A percentile compares a stretch with the other conserved stretches of the same genome.
Conservation (phyloP, 2,888 invertebrate species). For the Microdon myrmicae region DNA sequence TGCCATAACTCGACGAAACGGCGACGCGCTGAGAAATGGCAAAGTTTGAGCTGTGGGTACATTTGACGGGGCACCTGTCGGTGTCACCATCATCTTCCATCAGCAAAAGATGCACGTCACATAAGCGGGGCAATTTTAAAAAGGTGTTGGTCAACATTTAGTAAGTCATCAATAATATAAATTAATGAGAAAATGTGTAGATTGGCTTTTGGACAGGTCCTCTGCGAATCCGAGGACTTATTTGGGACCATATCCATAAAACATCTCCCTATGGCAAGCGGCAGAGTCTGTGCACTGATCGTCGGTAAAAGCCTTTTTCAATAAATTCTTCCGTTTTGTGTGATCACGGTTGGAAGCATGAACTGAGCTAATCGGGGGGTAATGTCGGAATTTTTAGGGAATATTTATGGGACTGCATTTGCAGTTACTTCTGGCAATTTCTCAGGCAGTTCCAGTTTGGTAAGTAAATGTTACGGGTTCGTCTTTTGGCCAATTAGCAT, state of each 20-base stretch:
- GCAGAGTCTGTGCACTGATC: slow-evolving; percentile 1
- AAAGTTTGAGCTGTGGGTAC: slow-evolving; percentile 28
- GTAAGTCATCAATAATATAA: slow-evolving; percentile 50
- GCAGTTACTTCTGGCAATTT: too few relatives aligned
- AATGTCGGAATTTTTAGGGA: too few relatives aligned
- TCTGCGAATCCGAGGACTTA: slow-evolving; percentile 18
- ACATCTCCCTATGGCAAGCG: slow-evolving; percentile 7
- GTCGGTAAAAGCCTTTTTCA: slow-evolving; percentile 25
- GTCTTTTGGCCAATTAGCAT: too few relatives aligned
- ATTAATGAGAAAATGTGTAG: slow-evolving; percentile 42
- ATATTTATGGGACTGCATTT: too few relatives aligned
- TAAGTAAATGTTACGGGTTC: too few relatives aligned
- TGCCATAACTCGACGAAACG: background rate
- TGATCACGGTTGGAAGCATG: background rate
- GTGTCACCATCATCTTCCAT: slow-evolving; percentile 23
- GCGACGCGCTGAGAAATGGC: slow-evolving; percentile 16
- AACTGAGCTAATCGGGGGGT: too few relatives aligned
- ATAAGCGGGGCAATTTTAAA: slow-evolving; percentile 9
- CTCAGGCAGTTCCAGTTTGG: too few relatives aligned
- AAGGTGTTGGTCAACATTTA: slow-evolving; percentile 48
- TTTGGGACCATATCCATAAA: slow-evolving; percentile 39
- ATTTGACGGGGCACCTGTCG: slow-evolving; percentile 43
- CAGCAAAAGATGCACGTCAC: slow-evolving; percentile 9
- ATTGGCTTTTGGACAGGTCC: slow-evolving; percentile 12
- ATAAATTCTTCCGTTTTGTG: slow-evolving; percentile 22